Conservation (phyloP, 2,888 invertebrate genomes). For the Galerucella nymphaeae region DNA sequence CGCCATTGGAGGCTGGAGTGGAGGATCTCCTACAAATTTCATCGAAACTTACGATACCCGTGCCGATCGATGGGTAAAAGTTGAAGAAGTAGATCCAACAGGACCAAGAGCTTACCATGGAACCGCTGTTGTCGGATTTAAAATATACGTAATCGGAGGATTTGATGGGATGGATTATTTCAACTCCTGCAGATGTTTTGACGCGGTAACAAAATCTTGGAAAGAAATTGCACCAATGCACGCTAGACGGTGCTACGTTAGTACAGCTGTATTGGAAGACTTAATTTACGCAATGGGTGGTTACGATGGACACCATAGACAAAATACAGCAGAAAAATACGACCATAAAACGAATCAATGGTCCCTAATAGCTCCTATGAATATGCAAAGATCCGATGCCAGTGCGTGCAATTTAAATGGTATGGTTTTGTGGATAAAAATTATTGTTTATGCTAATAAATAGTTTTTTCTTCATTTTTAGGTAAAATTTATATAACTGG, state of each 20-base stretch:
- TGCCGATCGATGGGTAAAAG: constrained; percentile 89
- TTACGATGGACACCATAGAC: constrained; percentile 86
- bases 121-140: constrained; percentile 85
- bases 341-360: constrained; percentile 88
- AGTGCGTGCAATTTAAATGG: constrained; percentile 88
- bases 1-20: constrained; percentile 85
- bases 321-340: constrained; percentile 88
- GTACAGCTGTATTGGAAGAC: constrained; percentile 81
- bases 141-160: constrained; percentile 91
- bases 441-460: constrained; percentile 8
- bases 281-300: constrained; percentile 90
- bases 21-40: constrained; percentile 78
- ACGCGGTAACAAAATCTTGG: constrained; percentile 87
- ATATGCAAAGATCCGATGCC: constrained; percentile 89
- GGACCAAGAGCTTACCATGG: constrained; percentile 94
- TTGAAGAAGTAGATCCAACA: constrained; percentile 81
- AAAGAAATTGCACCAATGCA: constrained; percentile 92
- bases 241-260: constrained; percentile 86
- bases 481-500: constrained; percentile 85
- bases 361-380: constrained; percentile 89
- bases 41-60: constrained; percentile 91
- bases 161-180: constrained; percentile 75
- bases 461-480: constrained; percentile 54
- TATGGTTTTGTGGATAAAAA: constrained; percentile 52
- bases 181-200: constrained; percentile 72